Evolutionary conservation across 2,888 invertebrate genomes (phyloP).

Genomic region (Lamellibrachia satsuma): DNA sequence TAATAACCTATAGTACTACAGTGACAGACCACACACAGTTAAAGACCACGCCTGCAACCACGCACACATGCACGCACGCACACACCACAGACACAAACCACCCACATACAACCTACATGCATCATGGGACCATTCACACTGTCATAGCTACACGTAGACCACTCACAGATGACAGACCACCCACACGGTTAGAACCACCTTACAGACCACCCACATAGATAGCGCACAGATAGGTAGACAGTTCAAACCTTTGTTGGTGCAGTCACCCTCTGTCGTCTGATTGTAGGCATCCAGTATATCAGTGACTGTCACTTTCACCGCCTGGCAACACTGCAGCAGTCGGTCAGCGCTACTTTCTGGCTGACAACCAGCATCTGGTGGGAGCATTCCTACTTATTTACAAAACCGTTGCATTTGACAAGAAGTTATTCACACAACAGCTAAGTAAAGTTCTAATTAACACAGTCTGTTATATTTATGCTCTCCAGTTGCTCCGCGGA

Average conservation of each 20-base stretch:
- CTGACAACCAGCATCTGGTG: conserved; percentile 19
- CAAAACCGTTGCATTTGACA: neutral
- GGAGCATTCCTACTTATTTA: neutral
- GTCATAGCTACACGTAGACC: too few species aligned
- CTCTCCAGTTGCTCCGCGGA: too few species aligned
- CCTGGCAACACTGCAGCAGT: conserved; percentile 45
- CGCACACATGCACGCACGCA: neutral
- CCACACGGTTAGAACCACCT: neutral
- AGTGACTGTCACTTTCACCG: conserved; percentile 37
- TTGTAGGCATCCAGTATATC: conserved; percentile 37
- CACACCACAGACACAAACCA: neutral
- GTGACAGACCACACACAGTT: neutral
- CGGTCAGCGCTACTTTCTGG: conserved; percentile 56
- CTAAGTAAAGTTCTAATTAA: too few species aligned
- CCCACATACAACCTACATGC: neutral
- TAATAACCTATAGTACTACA: too few species aligned
- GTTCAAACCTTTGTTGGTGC: neutral
- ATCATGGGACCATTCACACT: neutral
- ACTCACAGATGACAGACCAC: conserved; percentile 14
- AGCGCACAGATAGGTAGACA: neutral
- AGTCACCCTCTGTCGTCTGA: conserved; percentile 22
- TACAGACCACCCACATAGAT: neutral
- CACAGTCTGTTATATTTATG: too few species aligned
- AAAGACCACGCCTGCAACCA: neutral
- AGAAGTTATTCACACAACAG: neutral